These are phyloP conservation scores for Channa argus DNA, from an alignment of 2,113 vertebrate species.

Conservation along the genomic window DNA sequence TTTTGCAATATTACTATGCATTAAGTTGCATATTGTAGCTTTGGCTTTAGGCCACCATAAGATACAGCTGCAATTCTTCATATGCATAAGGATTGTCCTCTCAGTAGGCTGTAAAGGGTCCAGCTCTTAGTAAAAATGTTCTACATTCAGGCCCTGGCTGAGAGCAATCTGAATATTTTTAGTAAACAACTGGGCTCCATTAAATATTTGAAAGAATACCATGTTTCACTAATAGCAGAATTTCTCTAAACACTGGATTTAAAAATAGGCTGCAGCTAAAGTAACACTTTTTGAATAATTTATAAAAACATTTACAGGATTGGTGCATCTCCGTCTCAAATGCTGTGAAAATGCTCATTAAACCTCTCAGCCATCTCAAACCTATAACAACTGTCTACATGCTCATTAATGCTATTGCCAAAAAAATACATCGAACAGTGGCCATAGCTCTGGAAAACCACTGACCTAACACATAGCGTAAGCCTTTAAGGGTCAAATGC, in stretches of 20 bases:
- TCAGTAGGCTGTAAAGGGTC: conserved; percentile 15
- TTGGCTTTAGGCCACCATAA: neutral
- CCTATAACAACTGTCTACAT: conserved; percentile 39
- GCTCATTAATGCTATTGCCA: conserved; percentile 37
- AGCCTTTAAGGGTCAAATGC: conserved; percentile 19
- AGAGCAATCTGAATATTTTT: conserved; percentile 29
- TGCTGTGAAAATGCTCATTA: conserved; percentile 47
- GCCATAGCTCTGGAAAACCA: neutral
- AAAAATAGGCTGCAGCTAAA: conserved; percentile 42
- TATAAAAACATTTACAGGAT: conserved; percentile 18
- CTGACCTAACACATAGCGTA: conserved; percentile 9
- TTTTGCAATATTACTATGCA: conserved; percentile 3
- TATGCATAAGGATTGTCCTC: neutral
- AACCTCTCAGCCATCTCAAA: conserved; percentile 18
- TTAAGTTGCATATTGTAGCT: neutral
- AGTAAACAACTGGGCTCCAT: conserved; percentile 58
- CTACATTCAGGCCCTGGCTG: conserved; percentile 12
- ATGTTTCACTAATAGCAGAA: conserved; percentile 33
- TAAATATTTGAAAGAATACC: conserved; percentile 50
- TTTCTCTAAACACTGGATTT: conserved; percentile 31
- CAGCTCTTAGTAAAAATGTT: conserved; percentile 27
- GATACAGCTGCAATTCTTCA: neutral
- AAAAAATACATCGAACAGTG: conserved; percentile 29
- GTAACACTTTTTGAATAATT: conserved; percentile 48
- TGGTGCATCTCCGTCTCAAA: conserved; percentile 33